Conservation (phyloP, 2,113 vertebrate genomes). For the Apodemus sylvaticus region DNA sequence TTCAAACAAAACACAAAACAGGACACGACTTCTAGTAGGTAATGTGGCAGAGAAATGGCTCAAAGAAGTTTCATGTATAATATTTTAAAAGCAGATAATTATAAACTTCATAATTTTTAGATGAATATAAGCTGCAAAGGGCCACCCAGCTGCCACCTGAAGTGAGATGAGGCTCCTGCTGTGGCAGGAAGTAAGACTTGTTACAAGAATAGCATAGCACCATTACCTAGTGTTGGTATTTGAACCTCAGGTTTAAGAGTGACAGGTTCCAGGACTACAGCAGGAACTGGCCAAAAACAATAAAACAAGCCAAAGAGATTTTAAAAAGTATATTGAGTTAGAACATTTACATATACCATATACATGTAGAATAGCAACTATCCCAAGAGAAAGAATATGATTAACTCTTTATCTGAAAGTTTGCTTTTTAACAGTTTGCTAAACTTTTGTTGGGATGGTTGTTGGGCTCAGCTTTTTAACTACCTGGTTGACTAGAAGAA, state of each 20-base stretch:
- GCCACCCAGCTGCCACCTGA: background rate
- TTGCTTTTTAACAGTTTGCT: background rate
- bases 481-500: background rate
- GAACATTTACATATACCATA: background rate
- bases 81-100: conserved; percentile 7
- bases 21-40: background rate
- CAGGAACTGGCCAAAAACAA: conserved; percentile 66
- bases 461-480: conserved; percentile 2
- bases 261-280: conserved; percentile 74
- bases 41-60: background rate
- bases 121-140: background rate
- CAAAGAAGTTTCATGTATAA: background rate
- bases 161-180: background rate
- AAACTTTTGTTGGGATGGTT: background rate
- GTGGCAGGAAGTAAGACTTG: background rate
- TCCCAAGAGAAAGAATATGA: background rate
- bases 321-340: conserved; percentile 4
- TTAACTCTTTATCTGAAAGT: background rate
- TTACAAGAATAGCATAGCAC: background rate
- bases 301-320: conserved; percentile 62
- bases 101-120: conserved; percentile 36
- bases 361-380: background rate
- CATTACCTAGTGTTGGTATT: conserved; percentile 81
- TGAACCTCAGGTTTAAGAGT: conserved; percentile 72
- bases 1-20: conserved; percentile 33